These are phyloP conservation scores for Phoebastria nigripes DNA, from an alignment of 2,797 vertebrate species.

Conservation along the genomic window DNA sequence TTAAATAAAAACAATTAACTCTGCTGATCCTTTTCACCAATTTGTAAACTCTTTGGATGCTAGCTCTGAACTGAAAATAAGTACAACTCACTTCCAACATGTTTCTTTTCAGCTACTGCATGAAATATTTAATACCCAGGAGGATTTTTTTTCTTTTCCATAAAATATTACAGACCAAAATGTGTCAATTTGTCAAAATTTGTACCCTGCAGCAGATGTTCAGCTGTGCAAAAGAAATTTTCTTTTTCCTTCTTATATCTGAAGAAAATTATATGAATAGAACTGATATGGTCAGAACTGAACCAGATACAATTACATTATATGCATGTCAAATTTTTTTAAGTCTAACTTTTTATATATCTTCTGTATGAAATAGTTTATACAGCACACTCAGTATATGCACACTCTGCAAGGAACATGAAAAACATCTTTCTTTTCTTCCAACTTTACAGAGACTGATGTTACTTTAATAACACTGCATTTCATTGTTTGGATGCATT, in stretches of 20 bases:
- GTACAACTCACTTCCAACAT: neutral
- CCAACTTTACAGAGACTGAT: neutral
- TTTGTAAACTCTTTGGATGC: neutral
- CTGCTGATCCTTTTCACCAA: neutral
- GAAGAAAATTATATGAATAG: neutral
- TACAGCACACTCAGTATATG: neutral
- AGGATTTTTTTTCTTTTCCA: conserved; percentile 9
- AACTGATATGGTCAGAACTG: neutral
- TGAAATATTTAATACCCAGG: conserved; percentile 57
- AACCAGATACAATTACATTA: neutral
- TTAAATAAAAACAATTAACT: conserved; percentile 21
- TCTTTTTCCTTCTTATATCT: neutral
- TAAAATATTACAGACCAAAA: conserved; percentile 46
- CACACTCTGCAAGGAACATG: neutral
- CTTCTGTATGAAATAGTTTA: neutral
- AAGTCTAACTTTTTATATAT: neutral
- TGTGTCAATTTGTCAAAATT: conserved; percentile 37
- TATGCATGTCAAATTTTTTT: neutral
- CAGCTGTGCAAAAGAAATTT: neutral
- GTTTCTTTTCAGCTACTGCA: neutral
- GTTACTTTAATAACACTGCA: neutral
- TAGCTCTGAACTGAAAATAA: conserved; percentile 27
- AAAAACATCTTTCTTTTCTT: neutral
- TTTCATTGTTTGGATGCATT: neutral
- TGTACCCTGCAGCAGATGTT: conserved; percentile 16